Evolutionary conservation across 2,888 invertebrate species (phyloP), one percentile per base, ranked within the genome.

Genomic region (Argyresthia albistria): DNA sequence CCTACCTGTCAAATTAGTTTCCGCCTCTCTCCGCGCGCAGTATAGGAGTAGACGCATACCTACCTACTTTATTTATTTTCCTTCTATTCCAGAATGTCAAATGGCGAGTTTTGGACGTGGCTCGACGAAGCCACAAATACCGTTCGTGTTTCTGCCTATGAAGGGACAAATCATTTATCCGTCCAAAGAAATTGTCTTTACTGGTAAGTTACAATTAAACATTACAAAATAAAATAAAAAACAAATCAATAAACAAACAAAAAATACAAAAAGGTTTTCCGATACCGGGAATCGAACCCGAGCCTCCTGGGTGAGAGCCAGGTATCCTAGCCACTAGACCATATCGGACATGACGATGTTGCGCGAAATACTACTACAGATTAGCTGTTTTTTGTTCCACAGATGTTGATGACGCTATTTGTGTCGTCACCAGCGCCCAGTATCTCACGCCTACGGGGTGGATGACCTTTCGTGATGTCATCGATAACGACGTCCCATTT

Each of bases 141-240:
- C 96, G 16, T 94, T 94, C 70, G 95, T 96, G 10, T 95, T 93
- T 71, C 80, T 96, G 55, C 96, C 96, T 4, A 80, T 94, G 57
- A 93, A 93, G 64, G 95, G 95, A 36, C 96, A 96, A 83, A 94
- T 96, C 59, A 93, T 96, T 63, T 93, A 96, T 77, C 96, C 96
- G 0, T 93, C 95, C 58, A 94, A 95, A 64, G 95, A 96, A 88
- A 95, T 96, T 60, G 90, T 91, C 65, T 93, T 96, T 73, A 89
- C 93, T 67, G 95, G 94, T 94, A 79, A 67, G 61, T 56, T 15
- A 15, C 39, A 46, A 16, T 36, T 9, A 35, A 25, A 25, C 6
- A 25, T 25, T 2, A 45, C n/a, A 46, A 25, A 46, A 15, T 4
- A 35, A 25, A 53, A 52, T 43, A 43, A 52, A 15, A 47, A 10